These are phyloP conservation scores for Equus quagga DNA, from an alignment of 2,113 vertebrate species.

Conservation along the genomic window DNA sequence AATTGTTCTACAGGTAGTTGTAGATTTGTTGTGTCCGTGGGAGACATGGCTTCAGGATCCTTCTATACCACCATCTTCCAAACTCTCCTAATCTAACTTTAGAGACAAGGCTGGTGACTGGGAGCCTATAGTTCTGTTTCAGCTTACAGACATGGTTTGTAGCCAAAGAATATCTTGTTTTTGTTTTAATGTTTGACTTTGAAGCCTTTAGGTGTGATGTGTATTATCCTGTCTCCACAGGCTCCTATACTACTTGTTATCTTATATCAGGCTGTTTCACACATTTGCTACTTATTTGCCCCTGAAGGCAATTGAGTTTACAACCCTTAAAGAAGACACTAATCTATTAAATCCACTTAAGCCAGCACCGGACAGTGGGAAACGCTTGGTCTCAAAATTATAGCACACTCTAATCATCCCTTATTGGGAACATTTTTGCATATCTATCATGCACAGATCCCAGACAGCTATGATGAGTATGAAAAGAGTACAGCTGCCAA, in stretches of 20 bases:
- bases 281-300: neutral
- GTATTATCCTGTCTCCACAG: constrained; percentile 13
- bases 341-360: constrained; percentile 51
- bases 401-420: neutral
- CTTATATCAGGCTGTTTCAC: neutral
- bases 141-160: neutral
- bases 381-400: constrained; percentile 42
- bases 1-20: no score
- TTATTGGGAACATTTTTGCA: constrained; percentile 62
- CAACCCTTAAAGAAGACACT: neutral
- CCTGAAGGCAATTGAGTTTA: constrained; percentile 45
- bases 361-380: neutral
- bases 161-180: neutral
- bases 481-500: constrained; percentile 59
- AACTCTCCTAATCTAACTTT: neutral
- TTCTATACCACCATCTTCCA: no score
- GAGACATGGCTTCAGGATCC: no score
- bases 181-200: constrained; percentile 45
- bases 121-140: neutral
- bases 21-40: no score
- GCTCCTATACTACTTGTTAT: neutral
- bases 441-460: constrained; percentile 69
- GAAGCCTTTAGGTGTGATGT: neutral
- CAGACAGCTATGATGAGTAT: constrained; percentile 13
- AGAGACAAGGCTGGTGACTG: neutral